Percentiles rank a stretch among this genome's conserved stretches.
Conservation (phyloP, 2,113 vertebrate species). For the Xiphophorus couchianus region DNA sequence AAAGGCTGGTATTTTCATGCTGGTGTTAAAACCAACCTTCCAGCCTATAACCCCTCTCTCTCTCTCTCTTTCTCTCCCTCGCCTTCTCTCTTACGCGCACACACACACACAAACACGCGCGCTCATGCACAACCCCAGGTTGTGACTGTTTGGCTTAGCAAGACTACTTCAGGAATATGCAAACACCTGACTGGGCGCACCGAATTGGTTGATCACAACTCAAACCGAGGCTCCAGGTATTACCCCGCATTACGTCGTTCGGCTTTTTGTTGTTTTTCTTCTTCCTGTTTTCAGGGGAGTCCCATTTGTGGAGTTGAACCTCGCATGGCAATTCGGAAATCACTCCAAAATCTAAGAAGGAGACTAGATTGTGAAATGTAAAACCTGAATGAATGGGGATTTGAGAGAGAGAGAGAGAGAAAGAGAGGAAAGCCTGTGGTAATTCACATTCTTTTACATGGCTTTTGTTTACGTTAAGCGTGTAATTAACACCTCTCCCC, state of each 20-base stretch:
- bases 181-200: slow-evolving; percentile 62
- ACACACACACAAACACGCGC: too few relatives aligned
- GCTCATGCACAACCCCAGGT: slow-evolving; percentile 38
- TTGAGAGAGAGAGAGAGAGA: slow-evolving; percentile 41
- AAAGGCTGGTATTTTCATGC: slow-evolving; percentile 86
- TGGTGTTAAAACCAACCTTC: slow-evolving; percentile 85
- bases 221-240: slow-evolving; percentile 67
- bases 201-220: slow-evolving; percentile 67
- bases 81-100: not conserved
- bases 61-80: not conserved
- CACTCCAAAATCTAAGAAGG: slow-evolving; percentile 48
- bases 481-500: slow-evolving; percentile 82
- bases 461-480: slow-evolving; percentile 86
- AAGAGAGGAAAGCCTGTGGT: slow-evolving; percentile 55
- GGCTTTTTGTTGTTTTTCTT: not conserved
- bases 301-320: slow-evolving; percentile 61
- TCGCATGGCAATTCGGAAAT: slow-evolving; percentile 77
- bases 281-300: slow-evolving; percentile 34
- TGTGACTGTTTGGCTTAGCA: slow-evolving; percentile 60
- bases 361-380: slow-evolving; percentile 76
- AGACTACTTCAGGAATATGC: slow-evolving; percentile 59
- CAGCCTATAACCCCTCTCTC: slow-evolving; percentile 49
- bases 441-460: slow-evolving; percentile 84
- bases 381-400: slow-evolving; percentile 77
- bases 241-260: slow-evolving; percentile 48